Percentiles rank a stretch among this genome's conserved stretches.
Evolutionary conservation across 1,140 invertebrate genomes (phyloP).

Genomic region (Melanaphis sacchari): DNA sequence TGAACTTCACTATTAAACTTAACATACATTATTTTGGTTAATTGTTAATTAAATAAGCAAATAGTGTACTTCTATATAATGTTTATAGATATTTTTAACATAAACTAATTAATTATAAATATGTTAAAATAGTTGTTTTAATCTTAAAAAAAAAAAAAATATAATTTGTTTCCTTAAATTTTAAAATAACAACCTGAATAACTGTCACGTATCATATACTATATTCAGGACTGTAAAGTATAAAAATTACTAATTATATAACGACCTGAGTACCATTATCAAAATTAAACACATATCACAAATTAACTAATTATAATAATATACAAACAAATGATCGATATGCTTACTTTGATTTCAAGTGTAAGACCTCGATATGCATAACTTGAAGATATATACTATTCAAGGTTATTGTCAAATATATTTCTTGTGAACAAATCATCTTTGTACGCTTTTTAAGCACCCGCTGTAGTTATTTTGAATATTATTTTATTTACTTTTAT

Average conservation of each 20-base stretch:
- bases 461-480: background rate
- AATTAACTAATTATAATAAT: background rate
- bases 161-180: too few species aligned
- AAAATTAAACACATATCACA: background rate
- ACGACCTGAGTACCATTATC: background rate
- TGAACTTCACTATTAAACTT: background rate
- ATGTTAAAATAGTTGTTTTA: background rate
- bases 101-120: background rate
- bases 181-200: background rate
- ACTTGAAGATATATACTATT: background rate
- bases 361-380: background rate
- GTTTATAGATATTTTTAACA: background rate
- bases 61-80: background rate
- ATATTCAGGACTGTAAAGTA: background rate
- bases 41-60: background rate
- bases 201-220: background rate
- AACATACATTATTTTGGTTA: background rate
- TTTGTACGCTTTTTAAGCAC: background rate
- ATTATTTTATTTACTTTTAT: conserved; percentile 23
- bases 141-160: background rate
- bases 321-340: background rate
- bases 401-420: conserved; percentile 28
- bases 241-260: background rate
- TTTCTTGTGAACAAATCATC: background rate
- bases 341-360: background rate